These are phyloP conservation scores for Nansenia antarctica DNA, from an alignment of 2,113 vertebrate genomes.

Conservation along the genomic window DNA sequence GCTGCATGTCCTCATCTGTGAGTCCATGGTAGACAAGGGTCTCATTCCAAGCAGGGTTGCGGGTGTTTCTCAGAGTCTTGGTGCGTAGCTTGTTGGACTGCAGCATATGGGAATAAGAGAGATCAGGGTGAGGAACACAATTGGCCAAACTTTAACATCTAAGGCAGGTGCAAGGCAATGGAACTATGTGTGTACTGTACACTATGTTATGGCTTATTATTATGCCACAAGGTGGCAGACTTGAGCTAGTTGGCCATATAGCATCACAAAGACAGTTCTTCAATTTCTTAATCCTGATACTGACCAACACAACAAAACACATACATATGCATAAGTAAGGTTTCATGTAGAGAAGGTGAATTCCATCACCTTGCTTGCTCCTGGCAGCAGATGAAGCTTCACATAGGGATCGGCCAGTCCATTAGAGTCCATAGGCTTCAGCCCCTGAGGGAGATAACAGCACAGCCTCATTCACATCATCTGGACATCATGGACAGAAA, in stretches of 20 bases:
- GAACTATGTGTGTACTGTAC: neutral
- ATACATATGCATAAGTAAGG: conserved; percentile 3
- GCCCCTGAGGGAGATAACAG: conserved; percentile 74
- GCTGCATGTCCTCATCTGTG: conserved; percentile 95
- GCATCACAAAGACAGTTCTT: neutral
- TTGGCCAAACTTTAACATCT: neutral
- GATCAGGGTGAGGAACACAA: neutral
- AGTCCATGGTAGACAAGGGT: conserved; percentile 93
- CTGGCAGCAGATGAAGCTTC: conserved; percentile 92
- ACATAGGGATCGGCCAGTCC: conserved; percentile 94
- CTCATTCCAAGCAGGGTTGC: conserved; percentile 95
- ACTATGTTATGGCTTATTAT: neutral
- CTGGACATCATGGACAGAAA: neutral
- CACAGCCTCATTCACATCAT: conserved; percentile 23
- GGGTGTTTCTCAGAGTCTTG: conserved; percentile 93
- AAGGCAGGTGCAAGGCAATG: neutral
- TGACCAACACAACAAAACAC: neutral
- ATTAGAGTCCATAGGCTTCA: conserved; percentile 97
- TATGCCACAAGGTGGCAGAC: conserved; percentile 67
- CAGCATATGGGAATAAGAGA: neutral
- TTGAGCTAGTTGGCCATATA: conserved; percentile 33
- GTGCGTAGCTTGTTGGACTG: conserved; percentile 95
- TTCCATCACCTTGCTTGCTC: conserved; percentile 91
- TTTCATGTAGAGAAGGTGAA: neutral
- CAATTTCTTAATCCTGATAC: neutral